These are phyloP conservation scores for Tribolium madens DNA, from an alignment of 1,140 invertebrate species.

Conservation along the genomic window DNA sequence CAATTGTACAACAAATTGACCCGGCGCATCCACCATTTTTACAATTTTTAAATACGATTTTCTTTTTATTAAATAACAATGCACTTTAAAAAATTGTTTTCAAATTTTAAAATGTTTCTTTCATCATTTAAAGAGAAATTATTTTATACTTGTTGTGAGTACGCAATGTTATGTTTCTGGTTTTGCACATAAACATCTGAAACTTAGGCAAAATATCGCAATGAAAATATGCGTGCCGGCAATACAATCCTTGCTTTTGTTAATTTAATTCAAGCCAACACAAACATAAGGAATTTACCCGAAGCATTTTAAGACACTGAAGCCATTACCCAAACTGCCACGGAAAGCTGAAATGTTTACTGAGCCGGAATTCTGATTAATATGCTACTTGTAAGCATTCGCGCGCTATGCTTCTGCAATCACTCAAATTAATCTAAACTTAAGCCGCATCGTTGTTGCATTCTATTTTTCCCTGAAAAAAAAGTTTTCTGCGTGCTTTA, in stretches of 20 bases:
- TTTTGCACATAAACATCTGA: too few species aligned
- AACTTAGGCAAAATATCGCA: too few species aligned
- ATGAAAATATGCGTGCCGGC: neutral
- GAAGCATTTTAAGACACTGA: neutral
- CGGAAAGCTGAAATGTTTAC: constrained; percentile 9
- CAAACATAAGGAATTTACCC: neutral
- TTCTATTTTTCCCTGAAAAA: neutral
- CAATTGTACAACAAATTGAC: too few species aligned
- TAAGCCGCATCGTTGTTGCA: neutral
- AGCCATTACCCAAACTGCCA: neutral
- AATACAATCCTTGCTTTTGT: neutral
- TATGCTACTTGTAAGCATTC: constrained; percentile 2
- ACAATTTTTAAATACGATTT: too few species aligned
- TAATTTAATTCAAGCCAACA: neutral
- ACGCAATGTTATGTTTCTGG: too few species aligned
- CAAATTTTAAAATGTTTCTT: too few species aligned
- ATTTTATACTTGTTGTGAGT: too few species aligned
- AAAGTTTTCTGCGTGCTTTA: neutral
- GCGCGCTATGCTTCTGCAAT: neutral
- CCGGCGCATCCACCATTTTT: too few species aligned
- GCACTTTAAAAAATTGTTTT: too few species aligned
- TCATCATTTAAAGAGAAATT: too few species aligned
- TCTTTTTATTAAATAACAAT: too few species aligned
- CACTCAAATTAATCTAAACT: neutral
- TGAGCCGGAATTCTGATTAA: constrained; percentile 14